Evolutionary conservation across 2,888 invertebrate genomes (phyloP).

Genomic region (Dermolepida albohirtum): DNA sequence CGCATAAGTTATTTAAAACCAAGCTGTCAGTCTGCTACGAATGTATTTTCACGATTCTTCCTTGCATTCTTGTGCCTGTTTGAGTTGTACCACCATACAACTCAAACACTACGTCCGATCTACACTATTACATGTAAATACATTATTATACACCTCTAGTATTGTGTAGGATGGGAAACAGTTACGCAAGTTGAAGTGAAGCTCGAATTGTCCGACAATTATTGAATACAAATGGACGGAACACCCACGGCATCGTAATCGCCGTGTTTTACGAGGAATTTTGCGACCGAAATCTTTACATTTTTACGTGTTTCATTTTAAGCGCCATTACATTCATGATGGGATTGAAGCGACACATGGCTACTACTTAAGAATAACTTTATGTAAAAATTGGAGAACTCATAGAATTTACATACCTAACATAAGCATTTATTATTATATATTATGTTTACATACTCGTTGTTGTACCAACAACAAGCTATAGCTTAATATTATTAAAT

Average conservation of each 20-base stretch:
- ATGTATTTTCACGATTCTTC: constrained; percentile 7
- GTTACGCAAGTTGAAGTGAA: constrained; percentile 40
- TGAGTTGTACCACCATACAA: too few species aligned
- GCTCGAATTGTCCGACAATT: constrained; percentile 40
- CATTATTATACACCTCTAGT: constrained; percentile 29
- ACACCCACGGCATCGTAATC: constrained; percentile 41
- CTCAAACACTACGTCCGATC: too few species aligned
- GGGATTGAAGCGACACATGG: not conserved
- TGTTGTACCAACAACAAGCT: too few species aligned
- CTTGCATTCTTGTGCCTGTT: constrained; percentile 1
- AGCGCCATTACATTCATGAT: not conserved
- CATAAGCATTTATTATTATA: too few species aligned
- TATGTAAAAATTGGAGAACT: not conserved
- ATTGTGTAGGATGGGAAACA: constrained; percentile 41
- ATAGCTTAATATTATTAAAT: too few species aligned
- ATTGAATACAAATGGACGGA: constrained; percentile 39
- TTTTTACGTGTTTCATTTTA: constrained; percentile 17
- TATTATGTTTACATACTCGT: too few species aligned
- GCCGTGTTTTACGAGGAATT: constrained; percentile 35
- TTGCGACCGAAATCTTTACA: constrained; percentile 30
- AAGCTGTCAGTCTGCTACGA: not conserved
- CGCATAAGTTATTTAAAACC: constrained; percentile 5
- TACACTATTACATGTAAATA: constrained; percentile 3
- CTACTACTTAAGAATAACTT: not conserved
- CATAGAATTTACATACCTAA: too few species aligned